These are phyloP conservation scores for Diplazon laetatorius DNA, from an alignment of 2,888 invertebrate species.

Conservation along the genomic window DNA sequence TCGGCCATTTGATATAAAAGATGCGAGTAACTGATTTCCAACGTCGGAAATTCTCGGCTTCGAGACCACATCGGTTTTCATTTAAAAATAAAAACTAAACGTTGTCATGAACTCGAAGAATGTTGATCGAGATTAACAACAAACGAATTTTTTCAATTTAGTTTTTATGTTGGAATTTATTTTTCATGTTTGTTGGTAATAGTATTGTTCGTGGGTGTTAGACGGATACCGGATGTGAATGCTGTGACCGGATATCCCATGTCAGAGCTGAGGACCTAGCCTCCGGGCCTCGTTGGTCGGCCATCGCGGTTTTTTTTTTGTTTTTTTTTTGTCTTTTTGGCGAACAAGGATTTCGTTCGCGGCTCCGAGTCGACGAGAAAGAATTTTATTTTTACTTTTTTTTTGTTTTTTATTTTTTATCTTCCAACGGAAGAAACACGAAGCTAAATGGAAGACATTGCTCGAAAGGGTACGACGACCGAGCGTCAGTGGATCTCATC, in stretches of 20 bases:
- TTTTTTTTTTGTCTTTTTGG: too few species aligned
- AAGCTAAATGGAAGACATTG: conserved; percentile 75
- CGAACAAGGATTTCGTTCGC: neutral
- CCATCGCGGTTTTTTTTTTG: too few species aligned
- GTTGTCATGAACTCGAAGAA: conserved; percentile 22
- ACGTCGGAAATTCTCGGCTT: neutral
- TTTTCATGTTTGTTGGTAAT: neutral
- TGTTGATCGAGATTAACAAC: conserved; percentile 7
- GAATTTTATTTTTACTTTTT: neutral
- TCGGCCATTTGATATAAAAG: conserved; percentile 24
- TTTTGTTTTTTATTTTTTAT: neutral
- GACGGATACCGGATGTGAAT: conserved; percentile 27
- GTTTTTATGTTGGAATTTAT: conserved; percentile 3
- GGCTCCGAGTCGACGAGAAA: neutral
- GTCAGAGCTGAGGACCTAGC: neutral
- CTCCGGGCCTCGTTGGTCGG: too few species aligned
- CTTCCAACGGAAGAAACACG: conserved; percentile 6
- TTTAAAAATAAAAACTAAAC: too few species aligned
- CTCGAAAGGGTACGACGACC: conserved; percentile 67
- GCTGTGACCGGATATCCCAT: conserved; percentile 30
- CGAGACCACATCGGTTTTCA: conserved; percentile 11
- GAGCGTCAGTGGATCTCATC: conserved; percentile 78
- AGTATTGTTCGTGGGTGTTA: neutral
- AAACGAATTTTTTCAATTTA: conserved; percentile 12
- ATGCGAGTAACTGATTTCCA: conserved; percentile 32